Conservation (phyloP, 2,797 vertebrate genomes). For the Phaenicophaeus curvirostris region DNA sequence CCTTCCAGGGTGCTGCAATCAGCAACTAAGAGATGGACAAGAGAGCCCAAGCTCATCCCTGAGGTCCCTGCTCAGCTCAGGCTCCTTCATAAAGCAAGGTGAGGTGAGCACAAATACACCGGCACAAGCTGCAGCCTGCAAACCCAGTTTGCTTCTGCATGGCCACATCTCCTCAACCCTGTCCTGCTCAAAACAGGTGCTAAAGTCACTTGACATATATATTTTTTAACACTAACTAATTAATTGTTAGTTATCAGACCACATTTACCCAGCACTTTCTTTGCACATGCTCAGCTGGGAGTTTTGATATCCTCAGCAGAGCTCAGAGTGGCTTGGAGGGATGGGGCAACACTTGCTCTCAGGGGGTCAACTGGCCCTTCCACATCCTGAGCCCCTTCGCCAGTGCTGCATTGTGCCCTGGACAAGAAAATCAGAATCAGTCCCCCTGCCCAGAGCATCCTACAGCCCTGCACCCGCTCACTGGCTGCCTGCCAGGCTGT, state of each 20-base stretch:
- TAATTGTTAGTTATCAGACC: accelerated
- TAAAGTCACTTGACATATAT: neutral
- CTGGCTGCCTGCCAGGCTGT: neutral
- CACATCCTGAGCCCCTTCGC: neutral
- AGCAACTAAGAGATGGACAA: accelerated
- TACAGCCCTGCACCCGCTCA: accelerated
- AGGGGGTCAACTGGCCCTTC: neutral
- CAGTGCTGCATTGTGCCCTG: accelerated
- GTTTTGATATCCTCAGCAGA: neutral
- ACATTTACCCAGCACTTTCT: neutral
- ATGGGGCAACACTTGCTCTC: neutral
- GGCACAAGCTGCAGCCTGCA: neutral
- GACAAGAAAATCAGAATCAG: neutral
- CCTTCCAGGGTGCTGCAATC: neutral
- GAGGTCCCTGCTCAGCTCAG: accelerated
- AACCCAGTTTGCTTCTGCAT: accelerated
- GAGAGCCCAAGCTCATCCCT: accelerated
- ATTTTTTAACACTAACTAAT: neutral
- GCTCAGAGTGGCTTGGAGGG: neutral
- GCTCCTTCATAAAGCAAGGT: neutral
- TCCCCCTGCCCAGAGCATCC: neutral
- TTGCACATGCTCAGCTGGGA: neutral
- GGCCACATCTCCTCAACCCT: neutral
- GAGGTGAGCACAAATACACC: too few relatives aligned
- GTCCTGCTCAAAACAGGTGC: neutral